phyloP scores from a whole-genome alignment of 2,113 vertebrate species.

The Heteronetta atricapilla region DNA sequence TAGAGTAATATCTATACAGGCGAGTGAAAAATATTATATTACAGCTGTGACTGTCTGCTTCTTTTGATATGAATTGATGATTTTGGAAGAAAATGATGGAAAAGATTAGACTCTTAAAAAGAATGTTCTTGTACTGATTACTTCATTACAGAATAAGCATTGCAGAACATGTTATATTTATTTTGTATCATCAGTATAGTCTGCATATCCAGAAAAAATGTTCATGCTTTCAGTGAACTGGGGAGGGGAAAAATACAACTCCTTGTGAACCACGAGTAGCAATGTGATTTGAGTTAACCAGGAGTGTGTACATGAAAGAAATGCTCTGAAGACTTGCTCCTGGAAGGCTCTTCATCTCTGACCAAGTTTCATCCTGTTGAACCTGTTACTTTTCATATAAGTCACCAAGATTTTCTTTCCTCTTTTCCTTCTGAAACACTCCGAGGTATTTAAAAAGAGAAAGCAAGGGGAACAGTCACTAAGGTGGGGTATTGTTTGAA shows the following conservation, averaged over 20 bases:
- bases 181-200: background rate
- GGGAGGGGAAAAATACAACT: background rate
- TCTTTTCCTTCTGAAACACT: background rate
- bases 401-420: background rate
- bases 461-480: background rate
- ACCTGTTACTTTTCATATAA: background rate
- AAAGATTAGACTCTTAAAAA: background rate
- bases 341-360: background rate
- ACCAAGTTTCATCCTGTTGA: background rate
- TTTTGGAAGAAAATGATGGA: background rate
- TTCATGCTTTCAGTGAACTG: background rate
- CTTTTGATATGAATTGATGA: background rate
- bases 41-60: background rate
- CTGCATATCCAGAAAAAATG: background rate
- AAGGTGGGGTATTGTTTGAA: background rate
- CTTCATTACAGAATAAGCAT: background rate
- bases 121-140: background rate
- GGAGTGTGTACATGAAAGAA: background rate
- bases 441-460: background rate
- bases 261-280: background rate
- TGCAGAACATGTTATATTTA: background rate
- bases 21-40: background rate
- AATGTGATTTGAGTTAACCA: background rate
- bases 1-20: background rate
- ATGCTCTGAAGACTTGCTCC: background rate